These are phyloP conservation scores for Acrocera orbiculus DNA, from an alignment of 2,888 invertebrate species.

Conservation along the genomic window DNA sequence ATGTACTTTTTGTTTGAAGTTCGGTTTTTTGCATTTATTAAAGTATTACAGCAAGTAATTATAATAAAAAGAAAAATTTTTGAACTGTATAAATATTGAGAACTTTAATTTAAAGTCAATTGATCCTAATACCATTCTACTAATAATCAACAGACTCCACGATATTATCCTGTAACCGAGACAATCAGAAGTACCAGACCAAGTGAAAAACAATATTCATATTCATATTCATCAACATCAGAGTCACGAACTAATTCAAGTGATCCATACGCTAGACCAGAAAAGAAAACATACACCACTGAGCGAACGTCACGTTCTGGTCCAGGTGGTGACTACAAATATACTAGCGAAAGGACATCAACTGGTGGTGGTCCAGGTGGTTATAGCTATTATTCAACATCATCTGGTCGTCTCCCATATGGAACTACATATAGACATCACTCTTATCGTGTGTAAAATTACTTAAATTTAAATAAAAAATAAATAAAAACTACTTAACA, in stretches of 20 bases:
- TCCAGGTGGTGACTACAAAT: constrained; percentile 55
- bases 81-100: too few relatives aligned
- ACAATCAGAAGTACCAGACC: constrained; percentile 44
- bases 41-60: too few relatives aligned
- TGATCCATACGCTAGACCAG: constrained; percentile 42
- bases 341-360: constrained; percentile 55
- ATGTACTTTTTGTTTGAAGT: too few relatives aligned
- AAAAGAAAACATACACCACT: constrained; percentile 47
- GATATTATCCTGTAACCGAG: constrained; percentile 73
- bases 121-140: neutral
- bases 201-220: constrained; percentile 68
- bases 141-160: constrained; percentile 58
- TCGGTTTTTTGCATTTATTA: too few relatives aligned
- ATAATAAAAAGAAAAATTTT: too few relatives aligned
- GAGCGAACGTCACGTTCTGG: constrained; percentile 52
- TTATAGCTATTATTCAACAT: constrained; percentile 65
- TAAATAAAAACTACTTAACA: neutral
- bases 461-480: too few relatives aligned
- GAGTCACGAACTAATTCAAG: constrained; percentile 36
- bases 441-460: constrained; percentile 64
- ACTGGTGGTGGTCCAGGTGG: constrained; percentile 62
- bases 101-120: too few relatives aligned
- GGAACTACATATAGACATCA: constrained; percentile 71
- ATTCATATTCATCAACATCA: constrained; percentile 53
- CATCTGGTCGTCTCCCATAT: constrained; percentile 64